Evolutionary conservation across 2,888 invertebrate genomes (phyloP).

Genomic region (Adineta ricciae): DNA sequence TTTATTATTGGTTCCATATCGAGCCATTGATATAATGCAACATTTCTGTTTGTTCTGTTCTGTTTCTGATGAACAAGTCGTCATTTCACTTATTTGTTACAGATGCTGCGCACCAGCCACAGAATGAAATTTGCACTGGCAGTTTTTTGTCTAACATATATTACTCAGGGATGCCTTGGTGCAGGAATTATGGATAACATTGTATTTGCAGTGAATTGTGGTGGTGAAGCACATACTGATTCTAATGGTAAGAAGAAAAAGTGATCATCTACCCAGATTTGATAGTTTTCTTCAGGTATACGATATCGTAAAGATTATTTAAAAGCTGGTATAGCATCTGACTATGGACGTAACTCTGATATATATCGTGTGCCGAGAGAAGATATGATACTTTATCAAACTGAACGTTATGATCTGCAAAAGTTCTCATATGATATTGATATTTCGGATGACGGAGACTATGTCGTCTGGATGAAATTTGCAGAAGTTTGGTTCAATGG

Average conservation of each 20-base stretch:
- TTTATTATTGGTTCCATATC: neutral
- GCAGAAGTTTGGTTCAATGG: constrained; percentile 93
- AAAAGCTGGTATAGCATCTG: constrained; percentile 57
- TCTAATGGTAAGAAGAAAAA: neutral
- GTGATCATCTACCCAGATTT: neutral
- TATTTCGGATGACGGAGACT: constrained; percentile 76
- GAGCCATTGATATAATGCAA: neutral
- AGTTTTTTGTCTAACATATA: neutral
- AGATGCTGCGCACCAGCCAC: neutral
- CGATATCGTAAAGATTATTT: constrained; percentile 30
- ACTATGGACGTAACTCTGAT: constrained; percentile 77
- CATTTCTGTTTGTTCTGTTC: neutral
- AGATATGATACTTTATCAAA: constrained; percentile 66
- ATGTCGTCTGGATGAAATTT: constrained; percentile 85
- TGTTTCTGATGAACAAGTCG: neutral
- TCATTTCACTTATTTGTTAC: neutral
- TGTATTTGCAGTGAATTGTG: constrained; percentile 33
- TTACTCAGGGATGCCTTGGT: neutral
- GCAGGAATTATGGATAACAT: neutral
- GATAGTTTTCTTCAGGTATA: neutral
- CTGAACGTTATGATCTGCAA: constrained; percentile 82
- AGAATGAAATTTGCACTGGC: neutral
- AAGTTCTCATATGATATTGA: constrained; percentile 76
- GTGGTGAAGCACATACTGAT: constrained; percentile 27
- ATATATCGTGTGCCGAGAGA: constrained; percentile 69